These are phyloP conservation scores for Lasioglossum figueresi DNA, from an alignment of 2,888 invertebrate species.

Conservation along the genomic window DNA sequence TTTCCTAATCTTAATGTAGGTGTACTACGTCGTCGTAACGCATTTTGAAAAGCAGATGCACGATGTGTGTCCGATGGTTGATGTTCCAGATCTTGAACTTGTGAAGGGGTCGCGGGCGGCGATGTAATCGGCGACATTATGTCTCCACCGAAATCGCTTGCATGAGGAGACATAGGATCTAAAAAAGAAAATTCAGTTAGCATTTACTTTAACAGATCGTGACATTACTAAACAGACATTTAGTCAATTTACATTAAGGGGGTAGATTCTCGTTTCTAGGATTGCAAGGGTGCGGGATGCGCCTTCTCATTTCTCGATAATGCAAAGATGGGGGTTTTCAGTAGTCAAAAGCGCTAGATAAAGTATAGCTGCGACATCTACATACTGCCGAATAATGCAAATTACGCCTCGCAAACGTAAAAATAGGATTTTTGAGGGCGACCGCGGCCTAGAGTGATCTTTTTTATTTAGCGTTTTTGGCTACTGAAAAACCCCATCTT, in stretches of 20 bases:
- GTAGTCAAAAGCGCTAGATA: too few relatives aligned
- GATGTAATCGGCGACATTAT: slow-evolving; percentile 84
- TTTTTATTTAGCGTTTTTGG: too few relatives aligned
- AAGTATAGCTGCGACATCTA: too few relatives aligned
- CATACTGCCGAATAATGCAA: too few relatives aligned
- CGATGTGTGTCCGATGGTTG: slow-evolving; percentile 74
- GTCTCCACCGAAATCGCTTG: slow-evolving; percentile 83
- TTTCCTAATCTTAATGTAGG: slow-evolving; percentile 75
- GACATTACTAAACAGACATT: neutral
- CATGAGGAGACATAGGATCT: slow-evolving; percentile 88
- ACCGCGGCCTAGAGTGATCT: too few relatives aligned
- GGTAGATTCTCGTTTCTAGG: too few relatives aligned
- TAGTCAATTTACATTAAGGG: neutral
- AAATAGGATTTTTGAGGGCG: too few relatives aligned
- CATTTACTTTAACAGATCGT: neutral
- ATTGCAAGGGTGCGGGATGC: too few relatives aligned
- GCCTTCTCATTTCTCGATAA: too few relatives aligned
- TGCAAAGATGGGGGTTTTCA: too few relatives aligned
- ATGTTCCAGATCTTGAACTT: slow-evolving; percentile 79
- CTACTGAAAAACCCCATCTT: too few relatives aligned
- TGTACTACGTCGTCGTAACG: slow-evolving; percentile 79
- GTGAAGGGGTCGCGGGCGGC: slow-evolving; percentile 85
- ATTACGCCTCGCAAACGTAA: too few relatives aligned
- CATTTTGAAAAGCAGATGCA: slow-evolving; percentile 78
- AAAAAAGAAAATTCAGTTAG: slow-evolving; percentile 40